Evolutionary conservation across 1,140 invertebrate genomes (phyloP), one percentile per base, ranked within the genome.

Genomic region (Augochlora pura): DNA sequence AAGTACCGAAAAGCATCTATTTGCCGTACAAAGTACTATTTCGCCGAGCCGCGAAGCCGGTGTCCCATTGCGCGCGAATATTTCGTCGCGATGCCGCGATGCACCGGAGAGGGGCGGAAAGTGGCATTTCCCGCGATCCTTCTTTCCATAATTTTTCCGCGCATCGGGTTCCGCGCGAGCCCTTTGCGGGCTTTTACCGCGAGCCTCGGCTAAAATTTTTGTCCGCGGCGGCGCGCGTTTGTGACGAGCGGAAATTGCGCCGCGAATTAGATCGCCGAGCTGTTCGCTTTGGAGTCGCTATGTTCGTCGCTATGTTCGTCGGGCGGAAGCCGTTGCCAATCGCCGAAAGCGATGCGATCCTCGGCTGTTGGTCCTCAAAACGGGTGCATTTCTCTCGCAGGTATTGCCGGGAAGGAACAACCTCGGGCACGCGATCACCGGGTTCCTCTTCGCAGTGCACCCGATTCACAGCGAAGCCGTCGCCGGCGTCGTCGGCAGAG

Each of bases 391-490:
- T 71, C 23, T 65, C 23, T 69, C 88, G 57, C 86, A 92, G 91
- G 91, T 96, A 54, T 94, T 96, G 67, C 93, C 93, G 71, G 93
- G 94, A 72, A 93, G 92, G 83, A 94, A 94, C 75, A 94, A 94
- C 86, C 93, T 96, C 89, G 95, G 96, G 12, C 94, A 96, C 18
- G 95, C 96, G 68, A 94, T 98, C 23, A 95, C 98, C 0, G 97
- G 98, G 2, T 91, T 98, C 2, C 94, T 98, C 38, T 99, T 99
- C 93, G 98, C 98, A 57, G 96, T 97, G 0, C 99, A 99, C 94
- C 99, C 99, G 23, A 96, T 99, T 83, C 99, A 99, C 93, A 97
- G 97, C 42, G 98, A 99, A 93, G 97, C 98, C 1, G 98, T 99
- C 10, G 97, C 98, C 16, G 98, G 98, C n/a, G 95, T 99, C 64